phyloP scores from a whole-genome alignment of 2,797 vertebrate genomes.

The Xyrichtys novacula region DNA sequence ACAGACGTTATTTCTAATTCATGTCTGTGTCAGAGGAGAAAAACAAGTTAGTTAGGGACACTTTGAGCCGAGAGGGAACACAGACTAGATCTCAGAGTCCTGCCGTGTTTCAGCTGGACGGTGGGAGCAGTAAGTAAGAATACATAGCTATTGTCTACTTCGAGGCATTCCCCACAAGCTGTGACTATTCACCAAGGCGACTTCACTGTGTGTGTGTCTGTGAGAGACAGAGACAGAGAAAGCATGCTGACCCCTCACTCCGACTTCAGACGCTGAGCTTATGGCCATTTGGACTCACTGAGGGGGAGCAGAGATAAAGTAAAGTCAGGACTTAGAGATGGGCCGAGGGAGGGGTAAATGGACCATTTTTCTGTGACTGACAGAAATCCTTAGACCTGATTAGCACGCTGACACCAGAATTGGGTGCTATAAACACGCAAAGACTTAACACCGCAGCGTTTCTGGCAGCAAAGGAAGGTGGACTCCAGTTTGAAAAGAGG shows the following conservation, averaged over 20 bases:
- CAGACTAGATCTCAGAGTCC: conserved; percentile 34
- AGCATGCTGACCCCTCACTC: conserved; percentile 60
- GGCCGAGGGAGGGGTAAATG: conserved; percentile 22
- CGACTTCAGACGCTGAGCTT: conserved; percentile 60
- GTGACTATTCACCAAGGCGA: conserved; percentile 81
- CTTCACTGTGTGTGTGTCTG: conserved; percentile 43
- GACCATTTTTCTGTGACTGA: conserved; percentile 38
- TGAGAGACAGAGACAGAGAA: conserved; percentile 24
- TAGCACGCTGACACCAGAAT: conserved; percentile 1
- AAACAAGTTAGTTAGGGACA: conserved; percentile 7
- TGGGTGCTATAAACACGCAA: neutral
- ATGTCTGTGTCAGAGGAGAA: conserved; percentile 8
- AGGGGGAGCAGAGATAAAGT: conserved; percentile 66
- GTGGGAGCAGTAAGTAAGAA: conserved; percentile 71
- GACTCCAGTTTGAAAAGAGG: conserved; percentile 42
- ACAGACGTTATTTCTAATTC: neutral
- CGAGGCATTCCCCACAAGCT: conserved; percentile 78
- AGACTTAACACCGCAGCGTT: conserved; percentile 15
- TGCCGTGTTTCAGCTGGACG: conserved; percentile 47
- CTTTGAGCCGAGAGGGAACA: neutral
- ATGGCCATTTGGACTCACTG: conserved; percentile 69
- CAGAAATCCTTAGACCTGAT: conserved; percentile 37
- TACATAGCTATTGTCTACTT: conserved; percentile 76
- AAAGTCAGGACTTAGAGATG: conserved; percentile 43
- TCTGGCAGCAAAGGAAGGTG: conserved; percentile 51